A percentile compares a stretch with the other conserved stretches of the same genome.
phyloP scores from a whole-genome alignment of 2,888 invertebrate genomes.

The Homarus gammarus region DNA sequence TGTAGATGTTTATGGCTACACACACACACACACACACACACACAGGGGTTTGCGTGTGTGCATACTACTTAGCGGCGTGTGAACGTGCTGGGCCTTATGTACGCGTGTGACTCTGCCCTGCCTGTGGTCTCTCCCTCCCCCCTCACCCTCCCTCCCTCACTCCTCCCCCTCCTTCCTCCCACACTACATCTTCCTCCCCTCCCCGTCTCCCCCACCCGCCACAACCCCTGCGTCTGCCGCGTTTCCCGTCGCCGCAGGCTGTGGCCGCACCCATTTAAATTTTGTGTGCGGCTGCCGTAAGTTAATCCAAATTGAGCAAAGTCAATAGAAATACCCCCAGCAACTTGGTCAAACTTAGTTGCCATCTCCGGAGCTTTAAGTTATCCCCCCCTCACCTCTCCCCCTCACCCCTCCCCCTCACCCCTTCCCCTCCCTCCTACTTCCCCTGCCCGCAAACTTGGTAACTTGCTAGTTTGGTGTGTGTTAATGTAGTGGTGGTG shows the following conservation, averaged over 20 bases:
- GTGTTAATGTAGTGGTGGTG: not conserved
- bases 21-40: too few species aligned
- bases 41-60: too few species aligned
- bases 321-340: constrained; percentile 51
- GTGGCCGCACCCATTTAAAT: constrained; percentile 45
- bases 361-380: constrained; percentile 50
- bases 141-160: not conserved
- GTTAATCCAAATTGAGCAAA: constrained; percentile 51
- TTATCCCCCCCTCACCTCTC: constrained; percentile 1
- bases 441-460: constrained; percentile 22
- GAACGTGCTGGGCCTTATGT: not conserved
- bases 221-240: not conserved
- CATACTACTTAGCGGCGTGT: not conserved
- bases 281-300: constrained; percentile 40
- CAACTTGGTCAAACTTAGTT: constrained; percentile 56
- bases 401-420: not conserved
- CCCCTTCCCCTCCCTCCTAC: not conserved
- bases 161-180: not conserved
- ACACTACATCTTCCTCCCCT: not conserved
- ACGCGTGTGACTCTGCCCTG: not conserved
- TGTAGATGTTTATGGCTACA: too few species aligned
- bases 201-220: not conserved
- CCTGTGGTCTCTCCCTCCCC: not conserved
- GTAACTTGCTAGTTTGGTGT: constrained; percentile 1
- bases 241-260: not conserved